A percentile compares a stretch with the other conserved stretches of the same genome.
phyloP scores from a whole-genome alignment of 2,797 vertebrate genomes.

The Syngnathus acus region DNA sequence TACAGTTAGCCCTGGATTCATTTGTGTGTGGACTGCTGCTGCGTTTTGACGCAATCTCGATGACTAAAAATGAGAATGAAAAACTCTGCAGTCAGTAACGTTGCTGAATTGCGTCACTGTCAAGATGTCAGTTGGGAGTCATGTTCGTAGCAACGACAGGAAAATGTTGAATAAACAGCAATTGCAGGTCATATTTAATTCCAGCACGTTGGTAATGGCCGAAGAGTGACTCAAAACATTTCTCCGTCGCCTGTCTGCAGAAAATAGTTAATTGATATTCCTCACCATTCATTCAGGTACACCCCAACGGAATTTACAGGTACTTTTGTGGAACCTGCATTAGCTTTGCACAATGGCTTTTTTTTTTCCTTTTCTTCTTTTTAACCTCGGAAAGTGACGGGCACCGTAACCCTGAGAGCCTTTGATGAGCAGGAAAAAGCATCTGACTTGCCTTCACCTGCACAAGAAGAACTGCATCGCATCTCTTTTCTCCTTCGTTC shows the following conservation, averaged over 20 bases:
- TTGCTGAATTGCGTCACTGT: neutral
- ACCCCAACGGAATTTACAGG: conserved; percentile 1
- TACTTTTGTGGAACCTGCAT: neutral
- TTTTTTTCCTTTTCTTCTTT: neutral
- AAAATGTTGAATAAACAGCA: conserved; percentile 11
- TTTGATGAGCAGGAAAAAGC: conserved; percentile 40
- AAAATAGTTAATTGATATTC: conserved; percentile 8
- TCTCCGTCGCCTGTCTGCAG: neutral
- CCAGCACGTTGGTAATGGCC: neutral
- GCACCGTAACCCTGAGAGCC: conserved; percentile 21
- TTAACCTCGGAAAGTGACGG: neutral
- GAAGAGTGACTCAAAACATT: neutral
- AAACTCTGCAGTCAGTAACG: neutral
- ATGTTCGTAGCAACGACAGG: neutral
- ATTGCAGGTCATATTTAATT: neutral
- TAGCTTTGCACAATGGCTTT: neutral
- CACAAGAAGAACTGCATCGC: conserved; percentile 58
- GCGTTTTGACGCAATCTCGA: neutral
- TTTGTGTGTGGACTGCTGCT: neutral
- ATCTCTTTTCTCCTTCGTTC: conserved; percentile 61
- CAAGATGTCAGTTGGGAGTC: neutral
- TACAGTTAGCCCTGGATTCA: neutral
- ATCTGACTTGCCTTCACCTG: conserved; percentile 58
- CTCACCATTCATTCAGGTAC: neutral
- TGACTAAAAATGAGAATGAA: neutral